Conservation (phyloP, 2,797 vertebrate genomes). For the Ctenopoma multispine region DNA sequence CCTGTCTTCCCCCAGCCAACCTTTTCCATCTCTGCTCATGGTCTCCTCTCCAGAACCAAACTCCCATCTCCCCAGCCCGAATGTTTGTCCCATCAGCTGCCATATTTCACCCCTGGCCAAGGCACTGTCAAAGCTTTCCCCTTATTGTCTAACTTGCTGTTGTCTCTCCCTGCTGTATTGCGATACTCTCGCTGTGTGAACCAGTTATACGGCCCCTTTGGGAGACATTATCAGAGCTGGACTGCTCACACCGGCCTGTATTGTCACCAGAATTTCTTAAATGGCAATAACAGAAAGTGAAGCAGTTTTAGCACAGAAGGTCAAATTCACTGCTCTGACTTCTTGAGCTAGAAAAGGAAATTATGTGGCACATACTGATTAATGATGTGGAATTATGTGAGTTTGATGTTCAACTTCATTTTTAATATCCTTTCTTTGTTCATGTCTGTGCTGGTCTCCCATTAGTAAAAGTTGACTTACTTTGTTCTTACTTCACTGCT, state of each 20-base stretch:
- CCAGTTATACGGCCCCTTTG: conserved; percentile 31
- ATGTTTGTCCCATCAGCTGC: conserved; percentile 38
- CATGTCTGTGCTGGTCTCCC: neutral
- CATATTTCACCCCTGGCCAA: conserved; percentile 50
- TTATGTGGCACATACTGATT: neutral
- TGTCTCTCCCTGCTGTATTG: conserved; percentile 24
- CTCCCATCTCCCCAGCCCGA: neutral
- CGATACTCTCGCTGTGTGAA: conserved; percentile 50
- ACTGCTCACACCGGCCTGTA: conserved; percentile 4
- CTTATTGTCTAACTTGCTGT: conserved; percentile 63
- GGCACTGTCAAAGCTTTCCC: conserved; percentile 60
- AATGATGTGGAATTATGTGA: neutral
- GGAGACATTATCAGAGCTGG: conserved; percentile 38
- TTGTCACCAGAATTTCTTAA: conserved; percentile 35
- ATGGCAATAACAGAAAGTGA: conserved; percentile 35
- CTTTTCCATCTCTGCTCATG: conserved; percentile 2
- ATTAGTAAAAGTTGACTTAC: conserved; percentile 39
- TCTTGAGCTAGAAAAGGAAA: neutral
- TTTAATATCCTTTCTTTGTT: conserved; percentile 9
- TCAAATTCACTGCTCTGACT: neutral
- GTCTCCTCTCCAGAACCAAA: conserved; percentile 8
- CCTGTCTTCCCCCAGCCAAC: conserved; percentile 21
- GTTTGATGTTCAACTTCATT: neutral
- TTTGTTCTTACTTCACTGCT: conserved; percentile 36
- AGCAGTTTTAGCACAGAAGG: neutral